Percentiles rank a stretch among this genome's conserved stretches.
These are phyloP conservation scores for Parazoanthus darwini DNA, from an alignment of 92 coral and sea anemone genomes.

Conservation along the genomic window DNA sequence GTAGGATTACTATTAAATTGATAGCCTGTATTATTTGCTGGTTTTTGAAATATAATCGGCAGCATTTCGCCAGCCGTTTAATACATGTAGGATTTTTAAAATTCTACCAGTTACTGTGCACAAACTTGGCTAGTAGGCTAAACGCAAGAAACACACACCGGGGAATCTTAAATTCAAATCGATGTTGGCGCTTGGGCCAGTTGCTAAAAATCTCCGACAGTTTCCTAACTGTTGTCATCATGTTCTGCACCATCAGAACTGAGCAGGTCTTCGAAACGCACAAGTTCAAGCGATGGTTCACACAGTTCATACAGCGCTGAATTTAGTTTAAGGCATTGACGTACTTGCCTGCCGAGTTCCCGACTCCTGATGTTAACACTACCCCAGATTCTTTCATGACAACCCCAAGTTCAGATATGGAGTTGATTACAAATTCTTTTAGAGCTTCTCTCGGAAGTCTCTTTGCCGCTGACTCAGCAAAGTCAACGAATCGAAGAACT, in stretches of 20 bases:
- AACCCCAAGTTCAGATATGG: slow-evolving; percentile 31
- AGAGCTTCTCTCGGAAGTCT: slow-evolving; percentile 16
- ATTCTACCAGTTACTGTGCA: too few relatives aligned
- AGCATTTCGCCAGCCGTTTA: too few relatives aligned
- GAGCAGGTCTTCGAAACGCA: slow-evolving; percentile 41
- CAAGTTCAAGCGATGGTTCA: slow-evolving; percentile 43
- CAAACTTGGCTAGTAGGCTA: too few relatives aligned
- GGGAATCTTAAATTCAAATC: slow-evolving; percentile 31
- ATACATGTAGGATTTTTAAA: too few relatives aligned
- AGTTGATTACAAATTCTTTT: slow-evolving; percentile 20
- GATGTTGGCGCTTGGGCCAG: slow-evolving; percentile 55
- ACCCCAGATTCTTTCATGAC: slow-evolving; percentile 26
- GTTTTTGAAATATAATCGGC: too few relatives aligned
- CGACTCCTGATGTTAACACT: slow-evolving; percentile 32
- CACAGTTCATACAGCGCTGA: slow-evolving; percentile 53
- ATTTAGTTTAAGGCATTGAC: slow-evolving; percentile 26
- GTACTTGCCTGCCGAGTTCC: slow-evolving; percentile 45
- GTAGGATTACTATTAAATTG: too few relatives aligned
- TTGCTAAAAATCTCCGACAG: slow-evolving; percentile 54
- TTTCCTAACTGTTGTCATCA: slow-evolving; percentile 44
- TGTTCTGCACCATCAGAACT: slow-evolving; percentile 38
- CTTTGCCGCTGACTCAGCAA: slow-evolving; percentile 31
- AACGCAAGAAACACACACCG: too few relatives aligned
- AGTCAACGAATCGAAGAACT: slow-evolving; percentile 60
- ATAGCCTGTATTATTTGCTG: too few relatives aligned